These are phyloP conservation scores for Corella eumyota DNA, from an alignment of 23 tunicate species.

Conservation along the genomic window DNA sequence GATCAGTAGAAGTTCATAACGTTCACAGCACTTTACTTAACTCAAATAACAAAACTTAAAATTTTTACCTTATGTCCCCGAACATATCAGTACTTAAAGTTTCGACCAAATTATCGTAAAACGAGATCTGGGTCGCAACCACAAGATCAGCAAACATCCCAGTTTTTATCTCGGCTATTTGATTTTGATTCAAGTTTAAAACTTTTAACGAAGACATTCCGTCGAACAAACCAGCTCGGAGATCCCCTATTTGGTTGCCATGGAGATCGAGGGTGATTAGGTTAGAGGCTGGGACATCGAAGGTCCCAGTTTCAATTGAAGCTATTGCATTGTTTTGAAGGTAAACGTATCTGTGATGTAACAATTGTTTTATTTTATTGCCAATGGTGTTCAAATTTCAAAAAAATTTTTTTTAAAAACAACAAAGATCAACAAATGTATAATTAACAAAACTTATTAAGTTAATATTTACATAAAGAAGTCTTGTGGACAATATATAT, in stretches of 20 bases:
- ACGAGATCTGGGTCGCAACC: constrained; percentile 10
- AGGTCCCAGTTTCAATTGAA: constrained; percentile 16
- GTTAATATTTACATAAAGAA: too few relatives aligned
- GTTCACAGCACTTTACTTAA: not conserved
- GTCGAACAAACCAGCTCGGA: constrained; percentile 7
- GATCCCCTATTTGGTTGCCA: constrained; percentile 10
- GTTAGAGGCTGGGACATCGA: constrained; percentile 2
- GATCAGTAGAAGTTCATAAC: too few relatives aligned
- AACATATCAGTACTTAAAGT: constrained; percentile 10
- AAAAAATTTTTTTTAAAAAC: too few relatives aligned
- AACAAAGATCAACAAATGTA: too few relatives aligned
- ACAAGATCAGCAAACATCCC: constrained; percentile 7
- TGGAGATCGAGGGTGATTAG: constrained; percentile 13
- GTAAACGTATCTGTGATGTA: constrained; percentile 18
- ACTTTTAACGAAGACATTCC: constrained; percentile 15
- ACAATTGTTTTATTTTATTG: too few relatives aligned
- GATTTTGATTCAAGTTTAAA: constrained; percentile 23
- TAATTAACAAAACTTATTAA: too few relatives aligned
- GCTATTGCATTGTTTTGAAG: constrained; percentile 33
- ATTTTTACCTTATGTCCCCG: constrained; percentile 14
- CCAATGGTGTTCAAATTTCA: too few relatives aligned
- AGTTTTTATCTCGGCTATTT: not conserved
- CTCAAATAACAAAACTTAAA: too few relatives aligned
- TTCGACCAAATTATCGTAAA: constrained; percentile 16
- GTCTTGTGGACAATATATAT: too few relatives aligned